Evolutionary conservation across 1,140 invertebrate species (phyloP).

Genomic region (Armadillidium nasatum): DNA sequence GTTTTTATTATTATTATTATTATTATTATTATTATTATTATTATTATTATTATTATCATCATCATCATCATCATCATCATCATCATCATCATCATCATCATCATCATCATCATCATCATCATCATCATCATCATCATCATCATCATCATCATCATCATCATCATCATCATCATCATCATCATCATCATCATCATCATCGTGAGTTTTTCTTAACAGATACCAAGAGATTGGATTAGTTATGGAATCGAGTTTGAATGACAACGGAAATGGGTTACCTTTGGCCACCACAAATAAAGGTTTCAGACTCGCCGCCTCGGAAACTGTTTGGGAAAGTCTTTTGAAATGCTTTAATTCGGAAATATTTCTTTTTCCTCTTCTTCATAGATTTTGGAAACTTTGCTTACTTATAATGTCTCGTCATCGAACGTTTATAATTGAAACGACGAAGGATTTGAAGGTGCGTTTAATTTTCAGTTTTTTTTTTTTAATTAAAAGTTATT

Average conservation of each 20-base stretch:
- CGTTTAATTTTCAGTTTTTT: no score
- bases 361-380: constrained; percentile 65
- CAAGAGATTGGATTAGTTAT: constrained; percentile 38
- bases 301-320: constrained; percentile 41
- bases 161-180: no score
- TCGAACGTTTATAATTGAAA: constrained; percentile 60
- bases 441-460: constrained; percentile 31
- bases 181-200: no score
- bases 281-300: constrained; percentile 6
- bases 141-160: no score
- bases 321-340: constrained; percentile 49
- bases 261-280: constrained; percentile 46
- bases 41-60: no score
- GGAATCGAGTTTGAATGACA: constrained; percentile 48
- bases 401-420: constrained; percentile 75
- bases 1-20: no score
- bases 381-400: constrained; percentile 80
- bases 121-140: no score
- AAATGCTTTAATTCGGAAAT: constrained; percentile 69
- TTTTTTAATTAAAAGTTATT: no score
- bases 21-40: no score
- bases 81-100: no score
- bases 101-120: no score
- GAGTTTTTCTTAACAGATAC: constrained; percentile 29
- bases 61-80: no score